Evolutionary conservation across 1,140 invertebrate genomes (phyloP).

Genomic region (Philotrypesis tridentata): DNA sequence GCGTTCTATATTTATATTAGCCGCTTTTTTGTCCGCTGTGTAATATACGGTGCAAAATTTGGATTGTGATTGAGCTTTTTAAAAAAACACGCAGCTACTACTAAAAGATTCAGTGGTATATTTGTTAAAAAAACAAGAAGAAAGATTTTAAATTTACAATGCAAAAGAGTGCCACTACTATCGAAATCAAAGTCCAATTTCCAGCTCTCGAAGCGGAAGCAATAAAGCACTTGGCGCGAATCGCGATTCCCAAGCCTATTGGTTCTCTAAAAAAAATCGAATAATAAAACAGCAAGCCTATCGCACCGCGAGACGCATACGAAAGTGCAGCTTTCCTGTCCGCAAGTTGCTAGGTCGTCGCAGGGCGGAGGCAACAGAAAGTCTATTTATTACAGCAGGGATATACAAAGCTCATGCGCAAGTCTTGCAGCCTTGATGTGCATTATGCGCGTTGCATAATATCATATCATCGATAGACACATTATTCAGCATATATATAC

Average conservation of each 20-base stretch:
- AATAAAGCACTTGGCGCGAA: background rate
- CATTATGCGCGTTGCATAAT: too few relatives aligned
- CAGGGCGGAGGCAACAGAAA: background rate
- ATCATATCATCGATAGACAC: background rate
- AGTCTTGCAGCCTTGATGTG: too few relatives aligned
- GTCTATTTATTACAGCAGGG: too few relatives aligned
- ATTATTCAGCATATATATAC: background rate
- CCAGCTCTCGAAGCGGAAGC: background rate
- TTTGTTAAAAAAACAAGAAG: too few relatives aligned
- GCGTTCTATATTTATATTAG: too few relatives aligned
- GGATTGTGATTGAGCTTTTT: too few relatives aligned
- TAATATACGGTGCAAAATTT: too few relatives aligned
- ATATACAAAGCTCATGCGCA: too few relatives aligned
- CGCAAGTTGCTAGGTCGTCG: background rate
- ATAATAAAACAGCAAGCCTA: background rate
- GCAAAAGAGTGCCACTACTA: background rate
- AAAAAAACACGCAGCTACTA: too few relatives aligned
- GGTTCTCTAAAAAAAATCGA: background rate
- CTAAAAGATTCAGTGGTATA: too few relatives aligned
- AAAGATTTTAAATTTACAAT: background rate
- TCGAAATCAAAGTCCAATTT: background rate
- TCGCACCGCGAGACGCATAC: background rate
- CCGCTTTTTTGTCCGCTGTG: too few relatives aligned
- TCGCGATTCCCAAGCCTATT: background rate
- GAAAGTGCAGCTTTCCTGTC: background rate